phyloP scores from a whole-genome alignment of 2,888 invertebrate genomes.

The Agrotis segetum region DNA sequence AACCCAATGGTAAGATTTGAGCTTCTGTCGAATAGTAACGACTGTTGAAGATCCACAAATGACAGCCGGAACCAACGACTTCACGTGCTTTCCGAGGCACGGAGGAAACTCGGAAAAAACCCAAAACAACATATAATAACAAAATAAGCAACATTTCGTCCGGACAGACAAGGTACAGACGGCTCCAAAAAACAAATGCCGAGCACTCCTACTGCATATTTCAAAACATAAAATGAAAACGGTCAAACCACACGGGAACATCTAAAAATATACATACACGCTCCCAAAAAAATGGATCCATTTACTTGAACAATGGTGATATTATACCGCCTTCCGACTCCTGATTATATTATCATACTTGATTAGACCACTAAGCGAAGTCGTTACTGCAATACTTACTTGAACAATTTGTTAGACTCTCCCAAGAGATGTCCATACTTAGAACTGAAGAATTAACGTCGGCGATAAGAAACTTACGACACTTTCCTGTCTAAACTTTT shows the following conservation, averaged over 20 bases:
- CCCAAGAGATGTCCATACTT: slow-evolving; percentile 26
- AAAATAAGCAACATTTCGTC: neutral
- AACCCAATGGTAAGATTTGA: too few species aligned
- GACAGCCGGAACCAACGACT: too few species aligned
- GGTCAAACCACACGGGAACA: neutral
- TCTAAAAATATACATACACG: slow-evolving; percentile 28
- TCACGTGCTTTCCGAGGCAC: too few species aligned
- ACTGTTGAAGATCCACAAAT: too few species aligned
- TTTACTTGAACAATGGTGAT: slow-evolving; percentile 27
- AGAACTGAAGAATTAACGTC: slow-evolving; percentile 10
- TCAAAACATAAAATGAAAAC: slow-evolving; percentile 2
- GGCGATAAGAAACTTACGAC: slow-evolving; percentile 10
- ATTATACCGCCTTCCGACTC: slow-evolving; percentile 30
- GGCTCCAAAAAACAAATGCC: neutral
- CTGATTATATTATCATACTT: slow-evolving; percentile 35
- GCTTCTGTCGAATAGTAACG: too few species aligned
- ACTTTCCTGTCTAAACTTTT: slow-evolving; percentile 12
- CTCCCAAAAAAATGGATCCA: slow-evolving; percentile 21
- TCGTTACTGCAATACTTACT: slow-evolving; percentile 22
- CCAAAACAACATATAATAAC: neutral
- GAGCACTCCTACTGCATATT: slow-evolving; percentile 12
- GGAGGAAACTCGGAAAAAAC: too few species aligned
- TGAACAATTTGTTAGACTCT: slow-evolving; percentile 25
- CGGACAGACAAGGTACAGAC: neutral
- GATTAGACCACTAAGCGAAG: slow-evolving; percentile 35